These are phyloP conservation scores for Cotesia congregata DNA, from an alignment of 2,888 invertebrate genomes.

Conservation along the genomic window DNA sequence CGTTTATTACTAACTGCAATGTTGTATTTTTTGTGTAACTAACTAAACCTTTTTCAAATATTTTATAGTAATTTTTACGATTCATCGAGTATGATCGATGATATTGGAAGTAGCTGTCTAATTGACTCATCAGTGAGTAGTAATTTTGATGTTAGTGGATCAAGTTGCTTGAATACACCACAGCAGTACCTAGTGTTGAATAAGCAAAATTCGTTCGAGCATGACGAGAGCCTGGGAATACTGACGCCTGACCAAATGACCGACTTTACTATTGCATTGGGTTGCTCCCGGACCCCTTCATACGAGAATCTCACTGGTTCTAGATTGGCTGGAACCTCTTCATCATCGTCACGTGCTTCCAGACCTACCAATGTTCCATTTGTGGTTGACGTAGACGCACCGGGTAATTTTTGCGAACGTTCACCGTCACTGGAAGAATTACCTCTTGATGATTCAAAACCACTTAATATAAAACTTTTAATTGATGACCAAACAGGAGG, in stretches of 20 bases:
- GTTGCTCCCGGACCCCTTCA: slow-evolving; percentile 78
- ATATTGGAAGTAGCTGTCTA: slow-evolving; percentile 57
- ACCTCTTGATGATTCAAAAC: slow-evolving; percentile 78
- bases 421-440: slow-evolving; percentile 90
- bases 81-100: slow-evolving; percentile 59
- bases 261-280: slow-evolving; percentile 76
- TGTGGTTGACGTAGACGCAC: slow-evolving; percentile 26
- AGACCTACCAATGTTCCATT: slow-evolving; percentile 55
- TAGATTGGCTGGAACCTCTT: slow-evolving; percentile 56
- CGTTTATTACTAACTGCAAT: neutral
- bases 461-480: slow-evolving; percentile 49
- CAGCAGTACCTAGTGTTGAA: slow-evolving; percentile 69
- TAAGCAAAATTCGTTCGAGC: slow-evolving; percentile 85
- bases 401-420: slow-evolving; percentile 74
- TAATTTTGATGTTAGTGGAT: slow-evolving; percentile 38
- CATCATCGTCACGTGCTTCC: slow-evolving; percentile 55
- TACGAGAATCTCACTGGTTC: slow-evolving; percentile 74
- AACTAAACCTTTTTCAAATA: slow-evolving; percentile 11
- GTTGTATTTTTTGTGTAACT: slow-evolving; percentile 43
- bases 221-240: slow-evolving; percentile 88
- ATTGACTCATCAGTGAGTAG: slow-evolving; percentile 50
- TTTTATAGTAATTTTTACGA: slow-evolving; percentile 54
- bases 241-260: slow-evolving; percentile 90
- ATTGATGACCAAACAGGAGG: slow-evolving; percentile 25
- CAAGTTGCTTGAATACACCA: slow-evolving; percentile 45